Evolutionary conservation across 2,797 vertebrate genomes (phyloP).

Genomic region (Pangasius macronema): DNA sequence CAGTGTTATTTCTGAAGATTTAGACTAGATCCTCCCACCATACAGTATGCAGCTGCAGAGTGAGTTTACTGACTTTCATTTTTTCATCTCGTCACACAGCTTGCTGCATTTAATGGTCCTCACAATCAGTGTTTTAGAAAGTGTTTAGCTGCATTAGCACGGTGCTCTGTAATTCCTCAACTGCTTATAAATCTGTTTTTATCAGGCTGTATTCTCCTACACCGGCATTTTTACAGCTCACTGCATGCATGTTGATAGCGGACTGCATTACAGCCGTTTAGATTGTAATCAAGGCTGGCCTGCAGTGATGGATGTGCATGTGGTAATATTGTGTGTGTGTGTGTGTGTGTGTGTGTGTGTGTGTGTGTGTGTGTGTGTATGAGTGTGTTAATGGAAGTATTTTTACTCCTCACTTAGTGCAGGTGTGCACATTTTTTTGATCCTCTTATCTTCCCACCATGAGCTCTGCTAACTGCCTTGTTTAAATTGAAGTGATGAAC

Average conservation of each 20-base stretch:
- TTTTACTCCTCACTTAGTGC: background rate
- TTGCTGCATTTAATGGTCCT: slow-evolving; percentile 38
- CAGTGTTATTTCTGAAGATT: background rate
- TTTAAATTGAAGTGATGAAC: slow-evolving; percentile 40
- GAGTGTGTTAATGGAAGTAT: background rate
- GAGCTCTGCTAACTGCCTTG: slow-evolving; percentile 21
- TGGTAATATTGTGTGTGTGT: slow-evolving; percentile 4
- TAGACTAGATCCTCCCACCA: background rate
- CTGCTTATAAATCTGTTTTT: slow-evolving; percentile 2
- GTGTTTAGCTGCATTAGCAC: slow-evolving; percentile 33
- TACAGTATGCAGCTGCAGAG: background rate
- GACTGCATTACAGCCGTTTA: slow-evolving; percentile 26
- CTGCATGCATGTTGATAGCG: slow-evolving; percentile 14
- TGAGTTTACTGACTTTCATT: background rate
- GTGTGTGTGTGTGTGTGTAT: no score
- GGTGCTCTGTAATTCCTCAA: background rate
- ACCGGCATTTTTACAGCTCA: background rate
- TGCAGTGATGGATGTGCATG: slow-evolving; percentile 24
- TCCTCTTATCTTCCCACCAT: slow-evolving; percentile 42
- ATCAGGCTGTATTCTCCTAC: slow-evolving; percentile 12
- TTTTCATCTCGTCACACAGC: slow-evolving; percentile 20
- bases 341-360: slow-evolving; percentile 3
- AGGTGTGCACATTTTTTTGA: slow-evolving; percentile 38
- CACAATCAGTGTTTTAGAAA: slow-evolving; percentile 32
- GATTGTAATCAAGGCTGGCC: slow-evolving; percentile 34